Percentiles rank a stretch among this genome's conserved stretches.
These are phyloP conservation scores for Eristalis tenax DNA, from an alignment of 2,888 invertebrate species.

Conservation along the genomic window DNA sequence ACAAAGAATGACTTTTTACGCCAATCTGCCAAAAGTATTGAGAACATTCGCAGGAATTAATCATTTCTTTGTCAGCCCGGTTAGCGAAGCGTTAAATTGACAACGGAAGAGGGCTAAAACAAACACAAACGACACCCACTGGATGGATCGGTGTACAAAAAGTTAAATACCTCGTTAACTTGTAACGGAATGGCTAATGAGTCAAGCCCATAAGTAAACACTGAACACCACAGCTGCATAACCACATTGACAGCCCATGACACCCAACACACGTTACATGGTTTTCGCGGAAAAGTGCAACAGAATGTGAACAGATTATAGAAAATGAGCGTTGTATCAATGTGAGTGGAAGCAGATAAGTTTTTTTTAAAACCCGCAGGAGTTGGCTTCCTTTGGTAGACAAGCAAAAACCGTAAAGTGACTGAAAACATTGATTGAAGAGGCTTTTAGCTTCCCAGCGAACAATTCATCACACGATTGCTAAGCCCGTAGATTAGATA, in stretches of 20 bases:
- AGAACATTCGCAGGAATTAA: neutral
- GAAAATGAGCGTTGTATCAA: neutral
- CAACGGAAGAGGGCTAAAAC: neutral
- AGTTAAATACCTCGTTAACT: constrained; percentile 1
- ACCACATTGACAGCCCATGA: constrained; percentile 1
- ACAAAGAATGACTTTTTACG: neutral
- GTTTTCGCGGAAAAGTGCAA: neutral
- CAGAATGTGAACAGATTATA: neutral
- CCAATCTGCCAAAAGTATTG: neutral
- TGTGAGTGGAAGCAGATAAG: neutral
- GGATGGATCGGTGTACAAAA: neutral
- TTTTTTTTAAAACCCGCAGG: neutral
- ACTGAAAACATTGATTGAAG: no score
- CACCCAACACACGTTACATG: neutral
- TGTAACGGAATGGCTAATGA: neutral
- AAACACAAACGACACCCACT: neutral
- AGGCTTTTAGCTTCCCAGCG: no score
- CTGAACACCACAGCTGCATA: neutral
- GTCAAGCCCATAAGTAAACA: neutral
- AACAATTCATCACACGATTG: no score
- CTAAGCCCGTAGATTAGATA: no score
- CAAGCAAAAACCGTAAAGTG: no score
- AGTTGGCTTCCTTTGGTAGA: neutral
- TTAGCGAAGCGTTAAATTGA: neutral
- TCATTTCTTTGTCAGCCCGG: neutral